phyloP scores from a whole-genome alignment of 2,797 vertebrate species.

The Cuculus canorus region DNA sequence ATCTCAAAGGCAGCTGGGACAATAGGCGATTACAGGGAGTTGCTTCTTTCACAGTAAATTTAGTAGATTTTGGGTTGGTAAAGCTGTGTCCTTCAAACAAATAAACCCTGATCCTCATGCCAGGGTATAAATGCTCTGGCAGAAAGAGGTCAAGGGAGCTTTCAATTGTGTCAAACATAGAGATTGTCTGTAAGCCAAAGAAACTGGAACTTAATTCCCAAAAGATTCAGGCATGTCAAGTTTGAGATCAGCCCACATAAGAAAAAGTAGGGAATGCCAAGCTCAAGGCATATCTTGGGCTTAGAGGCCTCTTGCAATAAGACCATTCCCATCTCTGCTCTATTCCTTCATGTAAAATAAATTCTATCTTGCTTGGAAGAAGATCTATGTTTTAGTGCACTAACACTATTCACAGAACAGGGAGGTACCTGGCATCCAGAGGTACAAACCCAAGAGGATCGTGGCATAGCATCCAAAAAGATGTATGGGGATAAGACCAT shows the following conservation, averaged over 20 bases:
- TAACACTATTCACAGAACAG: not conserved
- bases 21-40: not conserved
- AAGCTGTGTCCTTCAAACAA: not conserved
- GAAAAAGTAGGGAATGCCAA: not conserved
- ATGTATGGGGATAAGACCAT: not conserved
- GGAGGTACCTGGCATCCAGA: not conserved
- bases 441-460: not conserved
- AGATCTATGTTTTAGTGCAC: not conserved
- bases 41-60: conserved; percentile 4
- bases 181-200: not conserved
- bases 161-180: not conserved
- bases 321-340: not conserved
- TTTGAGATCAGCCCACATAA: not conserved
- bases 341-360: not conserved
- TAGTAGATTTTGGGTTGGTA: not conserved
- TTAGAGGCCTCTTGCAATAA: not conserved
- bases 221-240: not conserved
- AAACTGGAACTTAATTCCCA: not conserved
- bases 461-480: not conserved
- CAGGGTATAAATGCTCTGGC: not conserved
- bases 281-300: not conserved
- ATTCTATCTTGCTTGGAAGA: not conserved
- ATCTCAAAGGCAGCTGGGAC: not conserved
- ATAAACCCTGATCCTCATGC: not conserved
- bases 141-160: not conserved